Percentiles rank a stretch among this genome's conserved stretches.
Conservation (phyloP, 2,113 vertebrate species). For the Onychostoma macrolepis region DNA sequence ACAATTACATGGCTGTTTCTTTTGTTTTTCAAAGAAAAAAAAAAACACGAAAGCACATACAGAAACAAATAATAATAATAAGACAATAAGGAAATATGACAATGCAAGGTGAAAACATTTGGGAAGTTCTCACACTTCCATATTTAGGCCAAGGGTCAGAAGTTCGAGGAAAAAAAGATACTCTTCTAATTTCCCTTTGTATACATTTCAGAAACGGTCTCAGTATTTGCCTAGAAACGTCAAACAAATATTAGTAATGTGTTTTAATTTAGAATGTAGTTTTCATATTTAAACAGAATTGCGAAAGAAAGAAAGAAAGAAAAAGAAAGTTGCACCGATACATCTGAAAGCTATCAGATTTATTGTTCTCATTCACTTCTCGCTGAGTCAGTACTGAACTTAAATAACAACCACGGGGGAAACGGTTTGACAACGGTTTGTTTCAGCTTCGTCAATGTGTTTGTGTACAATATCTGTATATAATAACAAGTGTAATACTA, state of each 20-base stretch:
- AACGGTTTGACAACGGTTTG: constrained; percentile 88
- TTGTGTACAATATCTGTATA: constrained; percentile 80
- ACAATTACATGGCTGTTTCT: not conserved
- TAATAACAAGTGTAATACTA: constrained; percentile 43
- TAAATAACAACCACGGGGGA: constrained; percentile 93
- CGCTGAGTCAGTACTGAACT: constrained; percentile 96
- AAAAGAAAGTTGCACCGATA: constrained; percentile 25
- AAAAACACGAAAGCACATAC: not conserved
- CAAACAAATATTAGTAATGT: not conserved
- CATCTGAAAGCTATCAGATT: constrained; percentile 92
- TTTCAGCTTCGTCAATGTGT: constrained; percentile 86
- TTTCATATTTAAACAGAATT: not conserved
- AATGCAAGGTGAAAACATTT: not conserved
- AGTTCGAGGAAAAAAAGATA: not conserved
- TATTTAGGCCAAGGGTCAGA: constrained; percentile 3
- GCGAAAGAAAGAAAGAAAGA: not conserved
- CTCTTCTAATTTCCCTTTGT: not conserved
- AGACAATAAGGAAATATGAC: not conserved
- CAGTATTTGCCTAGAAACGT: not conserved
- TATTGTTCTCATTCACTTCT: constrained; percentile 97
- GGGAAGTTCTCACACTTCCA: not conserved
- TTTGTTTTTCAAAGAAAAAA: not conserved
- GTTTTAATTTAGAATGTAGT: not conserved
- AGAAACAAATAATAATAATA: not conserved
- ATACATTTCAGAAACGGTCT: not conserved